Evolutionary conservation across 2,797 vertebrate species (phyloP), one percentile per base, ranked within the genome.

Genomic region (Enteromius radiatus): DNA sequence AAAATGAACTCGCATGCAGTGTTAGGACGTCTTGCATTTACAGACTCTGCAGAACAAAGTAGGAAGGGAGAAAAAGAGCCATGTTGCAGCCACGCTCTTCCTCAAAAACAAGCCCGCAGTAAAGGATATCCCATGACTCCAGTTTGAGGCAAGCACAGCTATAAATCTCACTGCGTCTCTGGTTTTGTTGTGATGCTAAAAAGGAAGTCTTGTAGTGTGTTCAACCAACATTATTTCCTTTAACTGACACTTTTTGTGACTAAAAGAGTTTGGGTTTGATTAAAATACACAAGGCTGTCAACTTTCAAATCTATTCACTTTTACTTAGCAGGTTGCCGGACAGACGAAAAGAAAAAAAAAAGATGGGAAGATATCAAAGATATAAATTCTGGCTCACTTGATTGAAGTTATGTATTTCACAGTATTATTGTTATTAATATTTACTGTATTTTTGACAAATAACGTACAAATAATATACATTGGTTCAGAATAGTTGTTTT

Each of bases 41-140:
- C 92, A 91, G 92, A 94, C 90, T 94, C 83, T 93, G 92, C 92
- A 92, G 91, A 89, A 90, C 21, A 69, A 36, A 74, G 9, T 63
- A 59, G 68, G 59, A 31, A 31, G 78, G 43, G 74, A 33, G 73
- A 59, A 63, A 76, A 15, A 45, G 73, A 82, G 41, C 81, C 86
- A 92, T 89, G 87, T 87, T 74, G 64, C 41, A 76, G 56, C 49
- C 64, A 89, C 70, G 90, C 91, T 88, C 80, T 86, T 86, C 49
- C 10, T 81, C 77, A 84, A 75, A 87, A 87, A 87, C 84, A 56
- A 78, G 80, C 64, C 84, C 81, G 59, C 79, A 82, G 87, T 80
- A 83, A 81, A 38, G 36, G 26, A 85, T 86, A 89, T 93, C 92
- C 91, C 92, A 87, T 93, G 91, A 94, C 89, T 76, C 15, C 56